Base-by-base conservation (phyloP, 2,797 vertebrate species). In the Sebastes hubbsi region DNA sequence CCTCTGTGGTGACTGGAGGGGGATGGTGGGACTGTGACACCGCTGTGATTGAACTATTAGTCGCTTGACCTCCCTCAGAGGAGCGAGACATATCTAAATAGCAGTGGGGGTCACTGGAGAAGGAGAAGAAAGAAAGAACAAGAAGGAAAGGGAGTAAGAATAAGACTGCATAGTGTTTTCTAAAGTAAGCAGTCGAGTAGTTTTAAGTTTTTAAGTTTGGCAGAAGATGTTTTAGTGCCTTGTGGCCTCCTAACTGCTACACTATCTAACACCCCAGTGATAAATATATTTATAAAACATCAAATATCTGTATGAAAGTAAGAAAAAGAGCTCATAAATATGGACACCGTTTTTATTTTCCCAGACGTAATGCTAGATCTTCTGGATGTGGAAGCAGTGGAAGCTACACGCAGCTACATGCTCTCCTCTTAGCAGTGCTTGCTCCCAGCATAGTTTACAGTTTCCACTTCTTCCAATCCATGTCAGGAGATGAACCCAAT, bases 21-120 rank as follows among this genome's bases (percentile, higher is more conserved):
- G 87, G 90, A 77, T 85, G 90, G 83, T 94, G 95, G 91, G 94
- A 91, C 75, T 72, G 95, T 97, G 96, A 97, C 96, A 97, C 95
- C 90, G 95, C 97, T 96, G 97, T 97, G 97, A 98, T 97, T 97
- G 97, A 97, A 96, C 97, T 96, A 97, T 98, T 98, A 97, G 96
- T 94, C 82, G 94, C 96, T 96, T 97, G 97, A 97, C 97, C 97
- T 97, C 97, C 93, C 95, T 95, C 85, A 93, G 94, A 94, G 94
- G 95, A 92, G 94, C 95, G 94, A 94, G 95, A 94, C 90, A 77
- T 3, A 89, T 94, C 94, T 96, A 95, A 97, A 97, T 95, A 94
- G 95, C 82, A 90, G 54, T 34, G 94, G 94, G 95, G 96, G 96
- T 96, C 96, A 96, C 92, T 5, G 52, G 61, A 63, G 69, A 67